Base-by-base conservation (phyloP, 2,797 vertebrate genomes). In the Galaxias olidus region DNA sequence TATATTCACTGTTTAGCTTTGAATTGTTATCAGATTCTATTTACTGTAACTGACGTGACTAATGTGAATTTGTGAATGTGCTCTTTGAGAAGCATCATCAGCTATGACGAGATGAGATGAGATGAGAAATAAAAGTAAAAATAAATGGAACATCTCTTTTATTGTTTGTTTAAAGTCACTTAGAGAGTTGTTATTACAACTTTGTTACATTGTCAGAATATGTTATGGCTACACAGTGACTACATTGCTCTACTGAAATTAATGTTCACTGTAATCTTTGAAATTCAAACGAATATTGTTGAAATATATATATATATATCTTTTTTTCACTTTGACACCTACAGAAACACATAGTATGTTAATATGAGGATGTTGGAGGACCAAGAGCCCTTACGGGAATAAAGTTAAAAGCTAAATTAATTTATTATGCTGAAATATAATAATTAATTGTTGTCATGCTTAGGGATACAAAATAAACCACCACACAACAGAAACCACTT, bases 81-180 rank as follows among this genome's bases (percentile, higher is more conserved):
- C 89, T 83, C 84, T 85, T 81, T 83, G 79, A 84, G 73, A 86
- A 81, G 56, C 68, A 48, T 81, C 74, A 68, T 84, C 69, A 83
- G 59, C 49, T 79, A 73, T 84, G 83, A 84, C 76, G 13, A 89
- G 85, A 74, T 69, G 4, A 88, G 86, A 87, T 82, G 69, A 81
- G 86, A 85, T 78, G 85, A 84, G 54, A 68, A 89, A 85, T 81
- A 88, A 91, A 91, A 87, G 41, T 65, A 87, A 86, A 86, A 81
- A 85, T 78, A 84, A 87, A 87, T 78, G 79, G 80, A 83, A 64
- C 81, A 80, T 87, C 79, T 76, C 68, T 79, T 76, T 88, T 87
- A 78, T 85, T 85, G 81, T 87, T 87, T 80, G 76, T 88, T 89
- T 69, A 84, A 80, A 88, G 82, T 79, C 81, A 81, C 79, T 72